Percentiles rank a stretch among this genome's conserved stretches.
Conservation (phyloP, 2,888 invertebrate species). For the Plusia festucae region DNA sequence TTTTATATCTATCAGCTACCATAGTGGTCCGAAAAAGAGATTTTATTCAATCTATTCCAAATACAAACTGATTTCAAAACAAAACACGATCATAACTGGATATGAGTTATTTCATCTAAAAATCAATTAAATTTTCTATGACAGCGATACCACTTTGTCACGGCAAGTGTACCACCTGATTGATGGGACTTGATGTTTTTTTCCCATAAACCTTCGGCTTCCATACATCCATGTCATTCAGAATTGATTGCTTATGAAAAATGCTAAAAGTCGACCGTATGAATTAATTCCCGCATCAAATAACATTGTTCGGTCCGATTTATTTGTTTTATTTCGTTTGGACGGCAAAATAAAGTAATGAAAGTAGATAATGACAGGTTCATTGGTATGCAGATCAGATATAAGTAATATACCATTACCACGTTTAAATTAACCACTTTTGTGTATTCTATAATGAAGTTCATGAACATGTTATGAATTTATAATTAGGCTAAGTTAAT, state of each 20-base stretch:
- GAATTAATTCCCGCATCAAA: conserved; percentile 45
- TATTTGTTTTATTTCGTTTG: neutral
- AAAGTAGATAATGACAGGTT: neutral
- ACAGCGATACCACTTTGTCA: conserved; percentile 72
- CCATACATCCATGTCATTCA: conserved; percentile 72
- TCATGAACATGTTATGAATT: too few species aligned
- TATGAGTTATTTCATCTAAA: conserved; percentile 67
- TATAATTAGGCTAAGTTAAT: too few species aligned
- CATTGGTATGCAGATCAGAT: neutral
- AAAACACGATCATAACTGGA: conserved; percentile 27
- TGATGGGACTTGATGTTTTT: conserved; percentile 74
- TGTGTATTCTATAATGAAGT: too few species aligned
- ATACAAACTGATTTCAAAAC: conserved; percentile 6
- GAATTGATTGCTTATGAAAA: conserved; percentile 79
- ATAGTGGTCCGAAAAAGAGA: neutral
- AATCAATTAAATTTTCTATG: conserved; percentile 78
- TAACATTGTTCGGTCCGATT: conserved; percentile 17
- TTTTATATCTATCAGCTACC: neutral
- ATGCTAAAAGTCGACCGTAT: conserved; percentile 59
- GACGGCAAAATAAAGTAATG: neutral
- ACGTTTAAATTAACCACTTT: too few species aligned
- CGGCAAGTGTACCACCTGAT: conserved; percentile 73
- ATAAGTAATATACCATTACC: too few species aligned
- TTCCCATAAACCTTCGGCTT: conserved; percentile 68
- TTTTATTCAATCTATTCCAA: neutral